These are phyloP conservation scores for Leptobrachium leishanense DNA, from an alignment of 2,113 vertebrate genomes.

Conservation along the genomic window DNA sequence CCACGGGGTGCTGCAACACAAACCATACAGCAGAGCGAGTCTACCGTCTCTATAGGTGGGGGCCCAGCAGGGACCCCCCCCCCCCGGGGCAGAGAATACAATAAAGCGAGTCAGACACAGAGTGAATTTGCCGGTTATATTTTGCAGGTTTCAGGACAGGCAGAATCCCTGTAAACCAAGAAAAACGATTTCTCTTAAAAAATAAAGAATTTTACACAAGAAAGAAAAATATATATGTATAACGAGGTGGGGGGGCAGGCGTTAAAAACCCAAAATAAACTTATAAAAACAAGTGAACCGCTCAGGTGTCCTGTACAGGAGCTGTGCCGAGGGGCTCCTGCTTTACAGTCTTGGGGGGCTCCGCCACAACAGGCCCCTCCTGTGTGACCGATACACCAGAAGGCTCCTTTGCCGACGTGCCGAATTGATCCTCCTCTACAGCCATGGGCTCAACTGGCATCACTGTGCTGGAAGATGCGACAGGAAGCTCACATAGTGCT, in stretches of 20 bases:
- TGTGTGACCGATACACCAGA: too few species aligned
- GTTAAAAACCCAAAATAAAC: background rate
- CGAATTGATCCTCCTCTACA: too few species aligned
- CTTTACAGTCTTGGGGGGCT: too few species aligned
- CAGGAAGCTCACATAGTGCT: too few species aligned
- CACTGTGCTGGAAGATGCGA: too few species aligned
- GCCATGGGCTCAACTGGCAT: too few species aligned
- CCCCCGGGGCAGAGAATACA: background rate
- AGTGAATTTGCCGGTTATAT: constrained; percentile 26
- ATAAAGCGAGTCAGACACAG: background rate
- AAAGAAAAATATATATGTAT: constrained; percentile 2
- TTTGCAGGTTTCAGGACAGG: constrained; percentile 26
- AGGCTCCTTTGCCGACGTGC: too few species aligned
- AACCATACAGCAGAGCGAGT: background rate
- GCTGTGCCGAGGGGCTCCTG: too few species aligned
- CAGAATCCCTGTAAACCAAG: background rate
- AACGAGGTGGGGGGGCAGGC: background rate
- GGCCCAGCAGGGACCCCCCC: background rate
- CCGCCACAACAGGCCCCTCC: too few species aligned
- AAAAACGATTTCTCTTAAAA: constrained; percentile 34
- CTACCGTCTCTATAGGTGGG: background rate
- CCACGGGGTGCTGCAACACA: too few species aligned
- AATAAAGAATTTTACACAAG: constrained; percentile 30
- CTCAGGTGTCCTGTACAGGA: too few species aligned
- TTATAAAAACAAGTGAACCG: background rate